A percentile compares a stretch with the other conserved stretches of the same genome.
Conservation (phyloP, 37 sponge, comb jelly and placozoan species). For the Cliona cf. orientalis region DNA sequence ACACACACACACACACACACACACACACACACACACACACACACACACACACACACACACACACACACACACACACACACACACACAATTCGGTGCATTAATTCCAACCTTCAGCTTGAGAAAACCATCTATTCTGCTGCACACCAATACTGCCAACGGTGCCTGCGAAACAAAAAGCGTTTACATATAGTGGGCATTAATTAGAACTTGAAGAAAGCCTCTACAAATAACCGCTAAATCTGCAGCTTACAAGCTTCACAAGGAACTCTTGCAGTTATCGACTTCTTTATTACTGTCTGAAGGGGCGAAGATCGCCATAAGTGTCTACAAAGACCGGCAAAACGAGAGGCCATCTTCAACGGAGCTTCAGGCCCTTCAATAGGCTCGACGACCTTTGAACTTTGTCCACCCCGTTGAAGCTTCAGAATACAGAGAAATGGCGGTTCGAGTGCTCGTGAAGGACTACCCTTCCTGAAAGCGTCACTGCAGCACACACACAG, state of each 20-base stretch:
- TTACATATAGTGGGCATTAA: neutral
- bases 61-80: neutral
- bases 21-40: too few relatives aligned
- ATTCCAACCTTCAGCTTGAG: constrained; percentile 7
- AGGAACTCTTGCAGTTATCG: neutral
- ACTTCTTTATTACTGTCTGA: neutral
- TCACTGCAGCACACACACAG: too few relatives aligned
- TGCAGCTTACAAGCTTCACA: neutral
- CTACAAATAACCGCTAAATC: constrained; percentile 1
- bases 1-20: too few relatives aligned
- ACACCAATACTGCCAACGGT: neutral
- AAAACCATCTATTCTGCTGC: neutral
- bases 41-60: neutral
- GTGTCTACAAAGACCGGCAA: constrained; percentile 18
- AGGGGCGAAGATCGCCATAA: neutral
- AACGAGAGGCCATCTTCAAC: neutral
- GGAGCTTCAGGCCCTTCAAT: too few relatives aligned
- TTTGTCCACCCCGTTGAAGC: neutral
- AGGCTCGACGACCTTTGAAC: neutral
- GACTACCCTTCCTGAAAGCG: too few relatives aligned
- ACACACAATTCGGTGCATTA: neutral
- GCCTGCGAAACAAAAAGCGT: neutral
- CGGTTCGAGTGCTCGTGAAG: too few relatives aligned
- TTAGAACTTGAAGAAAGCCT: neutral
- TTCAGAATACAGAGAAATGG: neutral